phyloP scores from a whole-genome alignment of 2,888 invertebrate genomes.

The Tachina lurida region DNA sequence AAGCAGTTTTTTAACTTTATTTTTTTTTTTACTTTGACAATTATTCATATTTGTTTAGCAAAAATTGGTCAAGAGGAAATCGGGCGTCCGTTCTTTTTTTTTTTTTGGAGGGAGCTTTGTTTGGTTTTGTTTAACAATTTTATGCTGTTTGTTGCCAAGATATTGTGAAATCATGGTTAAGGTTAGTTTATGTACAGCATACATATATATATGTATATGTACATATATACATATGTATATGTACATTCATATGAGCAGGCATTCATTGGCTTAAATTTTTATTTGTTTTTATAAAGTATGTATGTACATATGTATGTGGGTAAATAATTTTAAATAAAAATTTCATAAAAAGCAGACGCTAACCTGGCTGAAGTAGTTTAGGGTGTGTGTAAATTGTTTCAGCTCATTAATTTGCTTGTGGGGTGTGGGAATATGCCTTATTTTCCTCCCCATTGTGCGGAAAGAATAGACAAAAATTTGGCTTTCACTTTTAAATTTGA shows the following conservation, averaged over 20 bases:
- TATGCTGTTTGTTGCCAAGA: conserved; percentile 7
- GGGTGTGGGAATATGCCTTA: too few species aligned
- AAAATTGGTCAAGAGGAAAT: conserved; percentile 60
- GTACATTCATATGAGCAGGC: not conserved
- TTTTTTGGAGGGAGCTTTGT: conserved; percentile 2
- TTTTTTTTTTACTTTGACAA: not conserved
- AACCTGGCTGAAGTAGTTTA: too few species aligned
- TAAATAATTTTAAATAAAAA: too few species aligned
- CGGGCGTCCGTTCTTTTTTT: conserved; percentile 18
- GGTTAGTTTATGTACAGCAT: conserved; percentile 40
- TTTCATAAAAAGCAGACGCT: not conserved
- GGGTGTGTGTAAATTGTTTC: too few species aligned
- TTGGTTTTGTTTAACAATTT: conserved; percentile 25
- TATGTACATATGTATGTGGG: not conserved
- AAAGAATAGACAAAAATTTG: too few species aligned
- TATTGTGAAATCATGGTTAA: conserved; percentile 57
- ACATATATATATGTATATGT: not conserved
- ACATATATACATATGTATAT: not conserved
- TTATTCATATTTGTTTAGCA: conserved; percentile 5
- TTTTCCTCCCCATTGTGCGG: too few species aligned
- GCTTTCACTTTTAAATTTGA: too few species aligned
- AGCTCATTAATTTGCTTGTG: too few species aligned
- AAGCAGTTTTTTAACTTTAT: not conserved
- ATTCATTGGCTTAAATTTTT: not conserved
- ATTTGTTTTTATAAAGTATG: not conserved